Evolutionary conservation across 2,797 vertebrate species (phyloP).

Genomic region (Thamnophis elegans): DNA sequence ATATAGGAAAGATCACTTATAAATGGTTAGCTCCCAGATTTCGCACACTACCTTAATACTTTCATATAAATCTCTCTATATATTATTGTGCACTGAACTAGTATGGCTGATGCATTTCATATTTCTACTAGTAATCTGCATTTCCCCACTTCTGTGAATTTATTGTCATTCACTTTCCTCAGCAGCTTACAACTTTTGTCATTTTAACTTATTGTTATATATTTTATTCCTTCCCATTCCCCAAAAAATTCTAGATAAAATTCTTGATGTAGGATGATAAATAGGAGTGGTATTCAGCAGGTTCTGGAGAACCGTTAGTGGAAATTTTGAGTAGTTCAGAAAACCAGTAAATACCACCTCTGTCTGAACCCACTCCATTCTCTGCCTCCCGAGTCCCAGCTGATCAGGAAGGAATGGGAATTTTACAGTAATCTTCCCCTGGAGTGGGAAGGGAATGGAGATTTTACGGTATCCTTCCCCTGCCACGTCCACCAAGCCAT

Average conservation of each 20-base stretch:
- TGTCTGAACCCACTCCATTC: too few species aligned
- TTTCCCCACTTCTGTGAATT: background rate
- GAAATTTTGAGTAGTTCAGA: too few species aligned
- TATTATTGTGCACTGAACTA: background rate
- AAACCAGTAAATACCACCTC: too few species aligned
- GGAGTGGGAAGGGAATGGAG: too few species aligned
- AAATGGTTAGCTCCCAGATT: conserved; percentile 4
- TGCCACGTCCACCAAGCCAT: too few species aligned
- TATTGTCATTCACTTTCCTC: background rate
- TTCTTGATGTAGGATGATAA: background rate
- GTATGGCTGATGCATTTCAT: background rate
- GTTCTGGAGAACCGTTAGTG: too few species aligned
- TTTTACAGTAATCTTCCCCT: too few species aligned
- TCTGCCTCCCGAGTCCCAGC: too few species aligned
- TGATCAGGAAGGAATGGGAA: too few species aligned
- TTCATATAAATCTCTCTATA: background rate
- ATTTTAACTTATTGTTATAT: background rate
- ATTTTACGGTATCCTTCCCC: too few species aligned
- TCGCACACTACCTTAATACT: conserved; percentile 16
- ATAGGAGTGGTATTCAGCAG: background rate
- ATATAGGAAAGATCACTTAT: background rate
- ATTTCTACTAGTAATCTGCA: background rate
- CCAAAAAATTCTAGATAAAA: background rate
- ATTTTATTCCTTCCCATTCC: background rate
- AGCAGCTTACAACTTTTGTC: background rate